Evolutionary conservation across 2,797 vertebrate genomes (phyloP).

Genomic region (Crossoptilon crossoptilon): DNA sequence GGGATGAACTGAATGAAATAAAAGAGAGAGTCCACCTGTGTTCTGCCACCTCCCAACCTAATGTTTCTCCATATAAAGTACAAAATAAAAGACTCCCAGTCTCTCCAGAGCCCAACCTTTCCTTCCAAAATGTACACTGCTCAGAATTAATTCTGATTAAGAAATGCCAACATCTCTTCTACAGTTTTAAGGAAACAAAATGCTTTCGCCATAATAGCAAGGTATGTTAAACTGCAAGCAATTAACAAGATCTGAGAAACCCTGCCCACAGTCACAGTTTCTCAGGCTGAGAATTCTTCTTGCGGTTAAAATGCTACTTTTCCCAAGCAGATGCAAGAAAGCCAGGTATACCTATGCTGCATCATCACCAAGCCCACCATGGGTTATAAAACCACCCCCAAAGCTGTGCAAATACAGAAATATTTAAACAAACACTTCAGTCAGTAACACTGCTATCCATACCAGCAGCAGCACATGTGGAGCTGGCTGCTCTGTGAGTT

Average conservation of each 20-base stretch:
- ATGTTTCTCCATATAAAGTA: not conserved
- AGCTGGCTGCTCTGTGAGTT: not conserved
- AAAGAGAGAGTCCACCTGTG: not conserved
- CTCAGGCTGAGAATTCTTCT: not conserved
- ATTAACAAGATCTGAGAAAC: not conserved
- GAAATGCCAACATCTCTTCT: not conserved
- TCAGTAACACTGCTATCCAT: not conserved
- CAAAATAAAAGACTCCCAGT: not conserved
- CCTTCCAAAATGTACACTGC: not conserved
- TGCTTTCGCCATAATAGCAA: not conserved
- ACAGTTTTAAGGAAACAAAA: not conserved
- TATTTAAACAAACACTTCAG: not conserved
- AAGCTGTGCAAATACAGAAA: not conserved
- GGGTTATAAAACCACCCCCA: not conserved
- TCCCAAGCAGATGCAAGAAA: not conserved
- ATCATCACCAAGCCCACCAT: not conserved
- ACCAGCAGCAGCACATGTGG: not conserved
- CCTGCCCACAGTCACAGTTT: not conserved
- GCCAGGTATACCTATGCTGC: not conserved
- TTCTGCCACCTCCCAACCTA: not conserved
- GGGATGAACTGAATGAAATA: not conserved
- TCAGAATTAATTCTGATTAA: not conserved
- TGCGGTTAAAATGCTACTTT: not conserved
- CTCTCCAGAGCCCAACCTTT: not conserved
- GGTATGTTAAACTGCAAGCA: not conserved